Evolutionary conservation across 2,113 vertebrate genomes (phyloP).

Genomic region (Hippoglossus stenolepis): DNA sequence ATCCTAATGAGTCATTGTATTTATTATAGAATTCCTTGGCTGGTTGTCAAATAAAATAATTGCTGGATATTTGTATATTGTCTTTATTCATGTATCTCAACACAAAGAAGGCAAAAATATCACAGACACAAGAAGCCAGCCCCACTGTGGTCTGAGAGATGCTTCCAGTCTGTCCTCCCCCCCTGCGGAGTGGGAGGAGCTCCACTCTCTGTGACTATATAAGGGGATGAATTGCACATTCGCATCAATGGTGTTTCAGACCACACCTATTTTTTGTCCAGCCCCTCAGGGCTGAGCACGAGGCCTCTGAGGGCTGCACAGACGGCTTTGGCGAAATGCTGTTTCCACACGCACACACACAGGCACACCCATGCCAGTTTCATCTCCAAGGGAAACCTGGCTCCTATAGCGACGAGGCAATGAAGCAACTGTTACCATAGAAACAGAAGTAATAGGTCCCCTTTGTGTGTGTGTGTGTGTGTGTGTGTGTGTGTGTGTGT

Average conservation of each 20-base stretch:
- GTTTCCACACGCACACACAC: conserved; percentile 39
- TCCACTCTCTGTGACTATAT: conserved; percentile 38
- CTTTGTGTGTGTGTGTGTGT: conserved; percentile 50
- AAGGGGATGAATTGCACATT: conserved; percentile 44
- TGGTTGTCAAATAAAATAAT: background rate
- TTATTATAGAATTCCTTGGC: background rate
- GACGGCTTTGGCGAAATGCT: conserved; percentile 51
- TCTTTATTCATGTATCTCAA: conserved; percentile 4
- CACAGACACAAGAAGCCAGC: conserved; percentile 16
- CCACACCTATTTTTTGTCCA: conserved; percentile 65
- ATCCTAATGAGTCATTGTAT: background rate
- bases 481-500: conserved; percentile 23
- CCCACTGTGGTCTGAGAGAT: conserved; percentile 19
- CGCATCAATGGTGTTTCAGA: conserved; percentile 46
- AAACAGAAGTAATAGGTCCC: conserved; percentile 83
- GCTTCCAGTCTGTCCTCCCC: conserved; percentile 20
- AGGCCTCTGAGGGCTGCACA: conserved; percentile 54
- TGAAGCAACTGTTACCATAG: conserved; percentile 84
- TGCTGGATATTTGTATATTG: background rate
- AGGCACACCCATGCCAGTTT: conserved; percentile 64
- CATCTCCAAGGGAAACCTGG: conserved; percentile 79
- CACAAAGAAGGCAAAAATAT: conserved; percentile 16
- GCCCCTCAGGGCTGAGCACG: conserved; percentile 44
- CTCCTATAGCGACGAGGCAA: conserved; percentile 80
- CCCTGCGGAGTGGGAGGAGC: conserved; percentile 52